Evolutionary conservation across 2,888 invertebrate species (phyloP), one percentile per base, ranked within the genome.

Genomic region (Cephonodes hylas): DNA sequence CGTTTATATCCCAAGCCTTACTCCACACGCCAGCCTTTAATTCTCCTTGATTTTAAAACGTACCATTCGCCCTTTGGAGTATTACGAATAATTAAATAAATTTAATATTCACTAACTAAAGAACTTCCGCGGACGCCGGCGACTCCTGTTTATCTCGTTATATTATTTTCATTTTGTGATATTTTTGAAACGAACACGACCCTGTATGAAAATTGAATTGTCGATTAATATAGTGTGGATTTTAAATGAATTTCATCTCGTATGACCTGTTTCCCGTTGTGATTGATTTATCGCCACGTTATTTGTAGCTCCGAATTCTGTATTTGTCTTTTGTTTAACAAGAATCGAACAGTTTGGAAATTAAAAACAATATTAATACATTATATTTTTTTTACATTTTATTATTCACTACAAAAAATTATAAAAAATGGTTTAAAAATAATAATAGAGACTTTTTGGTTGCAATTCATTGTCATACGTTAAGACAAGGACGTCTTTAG

Each of bases 51-150:
- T 73, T 76, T 77, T 76, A 65, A 66, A 74, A 66, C 67, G 63
- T 66, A 61, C 70, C 63, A 58, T 66, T 67, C 70, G 65, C 75
- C 71, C 74, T 76, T 79, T 25, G 64, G 65, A 66, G 62, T 68
- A 72, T 73, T 73, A 70, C 69, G 74, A 70, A 76, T 78, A 79
- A 79, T 78, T 79, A 75, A 77, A 76, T 74, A 73, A 77, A 57
- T 60, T 48, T 60, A 46, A 58, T 42, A 57, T 58, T 72, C 65
- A 67, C 67, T 15, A 46, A 25, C 46, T 46, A n/a, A 25, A 53
- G 53, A 15, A n/a, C 18, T 31, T 18, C 27, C 10, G 31, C 18
- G 10, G 27, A 53, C 27, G 22, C 45, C 45, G 5, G 27, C 53
- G 18, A 31, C 27, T 18, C 18, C 5, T 18, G 8, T 7, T 53